Conservation (phyloP, 2,113 vertebrate species). For the Psephotus haematonotus region DNA sequence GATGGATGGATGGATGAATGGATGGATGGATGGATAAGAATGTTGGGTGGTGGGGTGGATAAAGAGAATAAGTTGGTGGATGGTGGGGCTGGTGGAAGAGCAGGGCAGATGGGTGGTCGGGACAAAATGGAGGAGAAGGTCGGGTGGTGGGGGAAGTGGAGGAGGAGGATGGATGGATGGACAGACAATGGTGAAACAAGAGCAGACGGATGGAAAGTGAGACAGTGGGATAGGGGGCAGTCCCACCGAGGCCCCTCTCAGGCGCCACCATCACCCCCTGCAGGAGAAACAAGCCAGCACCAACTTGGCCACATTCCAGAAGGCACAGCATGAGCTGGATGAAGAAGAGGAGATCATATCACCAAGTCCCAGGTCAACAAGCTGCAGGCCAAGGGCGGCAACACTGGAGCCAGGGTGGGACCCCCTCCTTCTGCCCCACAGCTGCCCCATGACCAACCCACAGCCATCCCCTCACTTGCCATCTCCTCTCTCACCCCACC, state of each 20-base stretch:
- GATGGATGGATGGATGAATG: neutral
- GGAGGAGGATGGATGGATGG: neutral
- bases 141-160: neutral
- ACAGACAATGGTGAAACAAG: neutral
- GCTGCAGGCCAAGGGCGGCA: neutral
- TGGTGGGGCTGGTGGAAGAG: neutral
- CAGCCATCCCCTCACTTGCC: neutral
- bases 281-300: neutral
- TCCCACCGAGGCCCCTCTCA: neutral
- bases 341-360: neutral
- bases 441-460: neutral
- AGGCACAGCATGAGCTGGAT: neutral
- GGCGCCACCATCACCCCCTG: neutral
- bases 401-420: neutral
- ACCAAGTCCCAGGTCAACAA: neutral
- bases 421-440: neutral
- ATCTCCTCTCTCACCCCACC: neutral
- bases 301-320: neutral
- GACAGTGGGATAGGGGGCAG: neutral
- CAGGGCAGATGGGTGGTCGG: neutral
- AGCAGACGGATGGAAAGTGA: neutral
- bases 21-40: neutral
- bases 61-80: neutral
- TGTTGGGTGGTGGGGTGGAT: neutral
- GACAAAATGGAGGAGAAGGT: neutral